phyloP scores from a whole-genome alignment of 2,113 vertebrate genomes.

The Dendrocopos noguchii region DNA sequence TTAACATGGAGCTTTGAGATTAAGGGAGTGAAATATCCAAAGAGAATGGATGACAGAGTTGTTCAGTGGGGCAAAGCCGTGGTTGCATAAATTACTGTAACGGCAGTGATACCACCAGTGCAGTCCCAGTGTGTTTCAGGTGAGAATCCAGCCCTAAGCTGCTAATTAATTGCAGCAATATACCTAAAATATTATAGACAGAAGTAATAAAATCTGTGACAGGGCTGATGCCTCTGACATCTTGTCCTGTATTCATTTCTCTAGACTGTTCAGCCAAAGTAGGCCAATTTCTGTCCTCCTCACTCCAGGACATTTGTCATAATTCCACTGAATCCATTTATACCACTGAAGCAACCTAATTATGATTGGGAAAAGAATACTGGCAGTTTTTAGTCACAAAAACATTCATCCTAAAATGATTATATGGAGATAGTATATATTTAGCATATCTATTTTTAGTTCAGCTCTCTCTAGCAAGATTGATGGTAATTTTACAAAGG shows the following conservation, averaged over 20 bases:
- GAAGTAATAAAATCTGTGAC: slow-evolving; percentile 14
- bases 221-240: slow-evolving; percentile 39
- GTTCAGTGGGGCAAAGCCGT: not conserved
- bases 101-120: not conserved
- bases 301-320: slow-evolving; percentile 55
- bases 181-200: not conserved
- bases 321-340: slow-evolving; percentile 56
- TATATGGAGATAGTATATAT: slow-evolving; percentile 60
- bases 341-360: slow-evolving; percentile 61
- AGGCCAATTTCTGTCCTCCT: slow-evolving; percentile 39
- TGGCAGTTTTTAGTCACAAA: slow-evolving; percentile 64
- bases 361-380: slow-evolving; percentile 53
- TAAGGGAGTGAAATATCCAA: not conserved
- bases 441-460: slow-evolving; percentile 71
- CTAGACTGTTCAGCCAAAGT: slow-evolving; percentile 22
- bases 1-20: not conserved
- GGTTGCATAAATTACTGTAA: not conserved
- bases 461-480: slow-evolving; percentile 52
- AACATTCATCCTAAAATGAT: slow-evolving; percentile 50
- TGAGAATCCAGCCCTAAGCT: not conserved
- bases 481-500: slow-evolving; percentile 57
- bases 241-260: slow-evolving; percentile 39
- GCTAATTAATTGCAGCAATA: slow-evolving; percentile 18
- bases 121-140: slow-evolving; percentile 1
- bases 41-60: not conserved